phyloP scores from a whole-genome alignment of 2,888 invertebrate genomes.

The Athripsodes cinereus region DNA sequence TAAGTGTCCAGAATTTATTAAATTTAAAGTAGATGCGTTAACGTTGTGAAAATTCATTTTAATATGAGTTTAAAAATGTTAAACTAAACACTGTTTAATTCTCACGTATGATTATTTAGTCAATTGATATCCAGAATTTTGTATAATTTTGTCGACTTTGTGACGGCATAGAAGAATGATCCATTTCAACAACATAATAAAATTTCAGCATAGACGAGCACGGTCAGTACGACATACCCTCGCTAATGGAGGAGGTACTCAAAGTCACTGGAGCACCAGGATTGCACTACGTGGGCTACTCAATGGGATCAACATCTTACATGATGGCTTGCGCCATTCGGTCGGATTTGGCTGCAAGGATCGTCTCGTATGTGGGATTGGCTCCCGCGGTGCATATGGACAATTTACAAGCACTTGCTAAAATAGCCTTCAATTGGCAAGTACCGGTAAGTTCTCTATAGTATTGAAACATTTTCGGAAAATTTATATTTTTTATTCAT shows the following conservation, averaged over 20 bases:
- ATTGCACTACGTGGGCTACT: constrained; percentile 53
- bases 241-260: constrained; percentile 49
- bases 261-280: constrained; percentile 39
- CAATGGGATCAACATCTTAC: constrained; percentile 52
- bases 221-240: constrained; percentile 52
- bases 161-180: not conserved
- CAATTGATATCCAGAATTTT: not conserved
- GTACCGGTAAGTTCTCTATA: constrained; percentile 4
- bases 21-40: too few relatives aligned
- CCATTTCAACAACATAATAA: too few relatives aligned
- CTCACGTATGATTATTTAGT: too few relatives aligned
- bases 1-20: too few relatives aligned
- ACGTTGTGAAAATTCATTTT: too few relatives aligned
- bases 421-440: constrained; percentile 3
- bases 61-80: too few relatives aligned
- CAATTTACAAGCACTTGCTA: constrained; percentile 33
- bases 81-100: too few relatives aligned
- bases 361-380: constrained; percentile 46
- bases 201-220: constrained; percentile 53
- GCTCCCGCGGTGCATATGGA: constrained; percentile 50
- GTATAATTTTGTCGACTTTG: not conserved
- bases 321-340: constrained; percentile 50
- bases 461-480: too few relatives aligned
- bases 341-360: constrained; percentile 50
- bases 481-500: too few relatives aligned